phyloP scores from a whole-genome alignment of 2,113 vertebrate genomes.

The Cisticola juncidis region DNA sequence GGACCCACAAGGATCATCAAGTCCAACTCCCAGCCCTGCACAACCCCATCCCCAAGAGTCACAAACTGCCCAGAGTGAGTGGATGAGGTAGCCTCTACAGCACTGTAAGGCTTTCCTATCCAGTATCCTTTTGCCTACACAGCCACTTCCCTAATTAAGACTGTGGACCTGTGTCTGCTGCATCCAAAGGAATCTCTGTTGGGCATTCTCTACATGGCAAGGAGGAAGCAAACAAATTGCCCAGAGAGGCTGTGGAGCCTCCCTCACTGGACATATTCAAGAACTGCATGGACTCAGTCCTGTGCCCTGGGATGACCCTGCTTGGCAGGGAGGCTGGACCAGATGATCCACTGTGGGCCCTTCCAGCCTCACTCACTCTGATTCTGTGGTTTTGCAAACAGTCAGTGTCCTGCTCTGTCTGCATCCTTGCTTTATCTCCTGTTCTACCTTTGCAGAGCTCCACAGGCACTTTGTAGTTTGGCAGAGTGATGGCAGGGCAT shows the following conservation, averaged over 20 bases:
- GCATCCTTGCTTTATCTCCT: background rate
- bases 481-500: background rate
- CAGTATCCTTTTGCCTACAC: background rate
- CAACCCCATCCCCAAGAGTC: background rate
- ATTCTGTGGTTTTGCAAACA: background rate
- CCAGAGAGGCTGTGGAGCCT: background rate
- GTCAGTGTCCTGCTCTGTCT: background rate
- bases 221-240: background rate
- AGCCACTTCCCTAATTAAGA: background rate
- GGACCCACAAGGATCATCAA: background rate
- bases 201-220: background rate
- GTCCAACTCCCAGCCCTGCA: background rate
- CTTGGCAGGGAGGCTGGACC: background rate
- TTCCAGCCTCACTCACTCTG: background rate
- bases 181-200: background rate
- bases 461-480: background rate
- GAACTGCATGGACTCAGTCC: background rate
- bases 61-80: background rate
- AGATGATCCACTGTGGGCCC: background rate
- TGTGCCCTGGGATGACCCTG: background rate
- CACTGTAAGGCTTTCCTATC: background rate
- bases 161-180: background rate
- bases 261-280: background rate
- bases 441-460: background rate
- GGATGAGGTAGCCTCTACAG: background rate